Percentiles rank a stretch among this genome's conserved stretches.
phyloP scores from a whole-genome alignment of 2,797 vertebrate species.

The Antennarius maculatus region DNA sequence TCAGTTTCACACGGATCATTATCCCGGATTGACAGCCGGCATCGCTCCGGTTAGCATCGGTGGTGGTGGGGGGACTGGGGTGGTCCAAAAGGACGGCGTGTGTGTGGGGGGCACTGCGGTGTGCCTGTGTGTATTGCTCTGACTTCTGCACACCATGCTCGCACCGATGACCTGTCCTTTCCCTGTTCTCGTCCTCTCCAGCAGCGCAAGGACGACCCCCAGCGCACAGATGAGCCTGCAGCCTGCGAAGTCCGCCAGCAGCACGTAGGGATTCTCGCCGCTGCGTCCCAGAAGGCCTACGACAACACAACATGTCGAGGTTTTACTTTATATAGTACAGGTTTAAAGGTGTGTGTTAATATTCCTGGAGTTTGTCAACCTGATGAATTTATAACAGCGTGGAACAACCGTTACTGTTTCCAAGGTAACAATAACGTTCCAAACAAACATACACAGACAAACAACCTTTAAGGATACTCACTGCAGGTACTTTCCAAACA shows the following conservation, averaged over 20 bases:
- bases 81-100: no score
- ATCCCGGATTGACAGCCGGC: no score
- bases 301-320: not conserved
- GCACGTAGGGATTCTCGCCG: conserved; percentile 86
- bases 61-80: no score
- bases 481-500: not conserved
- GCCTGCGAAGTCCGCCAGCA: conserved; percentile 93
- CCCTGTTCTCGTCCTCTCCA: conserved; percentile 88
- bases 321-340: no score
- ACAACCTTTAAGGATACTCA: not conserved
- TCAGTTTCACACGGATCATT: no score
- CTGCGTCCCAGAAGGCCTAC: conserved; percentile 90
- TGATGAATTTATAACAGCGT: not conserved
- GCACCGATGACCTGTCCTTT: conserved; percentile 92
- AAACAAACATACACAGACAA: not conserved
- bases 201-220: conserved; percentile 88
- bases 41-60: no score
- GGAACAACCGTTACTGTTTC: not conserved
- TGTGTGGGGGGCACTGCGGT: no score
- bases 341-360: not conserved
- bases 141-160: conserved; percentile 87
- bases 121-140: no score
- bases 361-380: no score
- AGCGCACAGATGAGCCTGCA: conserved; percentile 88
- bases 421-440: not conserved